Base-by-base conservation (phyloP, 53 echinoderm and acorn worm genomes). In the Temnopleurus reevesii region DNA sequence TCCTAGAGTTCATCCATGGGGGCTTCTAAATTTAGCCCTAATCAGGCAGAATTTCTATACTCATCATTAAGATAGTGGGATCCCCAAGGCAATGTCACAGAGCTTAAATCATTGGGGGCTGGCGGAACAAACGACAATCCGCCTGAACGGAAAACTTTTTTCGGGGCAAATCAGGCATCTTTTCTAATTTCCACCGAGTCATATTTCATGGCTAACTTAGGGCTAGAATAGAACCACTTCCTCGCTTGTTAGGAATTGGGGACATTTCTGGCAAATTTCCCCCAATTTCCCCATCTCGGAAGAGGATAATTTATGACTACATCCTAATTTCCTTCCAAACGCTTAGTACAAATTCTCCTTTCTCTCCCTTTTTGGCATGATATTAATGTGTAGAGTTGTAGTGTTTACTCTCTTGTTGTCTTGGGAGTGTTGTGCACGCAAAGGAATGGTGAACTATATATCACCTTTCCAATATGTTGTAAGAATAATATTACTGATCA, bases 201-300 rank as follows among this genome's bases (percentile, higher is more conserved):
- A 17, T 71, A n/a, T 18, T 71, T 36, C n/a, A 2, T 38, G 71
- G 71, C 7, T 71, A 71, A 36, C n/a, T 41, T 71, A 41, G 41
- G 41, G 71, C 36, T 41, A 38, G 71, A 34, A 71, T 15, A 8
- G 6, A 41, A 71, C 36, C 71, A 36, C 36, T 41, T 71, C 41
- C 43, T 41, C 41, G 71, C 2, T 2, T 71, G 19, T 36, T 23
- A 71, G 35, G 71, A 71, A 21, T 71, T 36, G 41, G 9, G 15
- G 23, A 71, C 71, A 71, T 71, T 71, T 71, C 71, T 71, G 71
- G 38, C 71, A 71, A 71, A 71, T 71, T 71, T 71, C 71, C 71
- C 41, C 43, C 71, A 71, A 71, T 71, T 71, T 71, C 71, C 71
- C n/a, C n/a, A 71, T 38, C 71, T 71, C 36, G 71, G 71, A 71